phyloP scores from a whole-genome alignment of 2,113 vertebrate genomes.

The Podilymbus podiceps region DNA sequence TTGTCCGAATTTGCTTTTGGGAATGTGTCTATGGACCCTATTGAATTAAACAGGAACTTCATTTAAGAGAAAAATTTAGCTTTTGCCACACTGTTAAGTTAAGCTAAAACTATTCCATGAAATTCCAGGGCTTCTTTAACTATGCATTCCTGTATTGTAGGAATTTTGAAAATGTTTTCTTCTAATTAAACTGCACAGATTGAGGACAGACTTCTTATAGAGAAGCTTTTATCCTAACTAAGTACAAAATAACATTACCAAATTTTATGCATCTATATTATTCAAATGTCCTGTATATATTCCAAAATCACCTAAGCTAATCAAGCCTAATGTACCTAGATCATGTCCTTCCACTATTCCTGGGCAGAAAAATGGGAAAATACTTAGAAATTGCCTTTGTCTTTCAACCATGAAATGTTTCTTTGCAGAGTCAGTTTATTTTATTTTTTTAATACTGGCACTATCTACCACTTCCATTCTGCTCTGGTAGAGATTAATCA shows the following conservation, averaged over 20 bases:
- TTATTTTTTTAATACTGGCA: neutral
- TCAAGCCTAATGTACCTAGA: neutral
- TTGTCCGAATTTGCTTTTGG: neutral
- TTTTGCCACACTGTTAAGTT: neutral
- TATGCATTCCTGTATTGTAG: neutral
- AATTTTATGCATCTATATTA: neutral
- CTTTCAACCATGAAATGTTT: neutral
- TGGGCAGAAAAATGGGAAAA: neutral
- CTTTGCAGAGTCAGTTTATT: neutral
- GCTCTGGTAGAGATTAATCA: neutral
- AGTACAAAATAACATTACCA: neutral
- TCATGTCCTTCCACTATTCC: neutral
- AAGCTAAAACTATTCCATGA: neutral
- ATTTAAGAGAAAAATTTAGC: neutral
- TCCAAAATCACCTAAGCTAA: neutral
- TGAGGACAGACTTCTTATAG: neutral
- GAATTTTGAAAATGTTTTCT: neutral
- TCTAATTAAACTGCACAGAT: neutral
- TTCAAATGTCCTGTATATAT: neutral
- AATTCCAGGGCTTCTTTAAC: neutral
- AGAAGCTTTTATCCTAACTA: neutral
- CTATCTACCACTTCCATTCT: neutral
- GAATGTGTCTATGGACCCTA: neutral
- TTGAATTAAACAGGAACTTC: neutral
- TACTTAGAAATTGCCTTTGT: neutral